Conservation (phyloP, 2,113 vertebrate species). For the Rostratula benghalensis region DNA sequence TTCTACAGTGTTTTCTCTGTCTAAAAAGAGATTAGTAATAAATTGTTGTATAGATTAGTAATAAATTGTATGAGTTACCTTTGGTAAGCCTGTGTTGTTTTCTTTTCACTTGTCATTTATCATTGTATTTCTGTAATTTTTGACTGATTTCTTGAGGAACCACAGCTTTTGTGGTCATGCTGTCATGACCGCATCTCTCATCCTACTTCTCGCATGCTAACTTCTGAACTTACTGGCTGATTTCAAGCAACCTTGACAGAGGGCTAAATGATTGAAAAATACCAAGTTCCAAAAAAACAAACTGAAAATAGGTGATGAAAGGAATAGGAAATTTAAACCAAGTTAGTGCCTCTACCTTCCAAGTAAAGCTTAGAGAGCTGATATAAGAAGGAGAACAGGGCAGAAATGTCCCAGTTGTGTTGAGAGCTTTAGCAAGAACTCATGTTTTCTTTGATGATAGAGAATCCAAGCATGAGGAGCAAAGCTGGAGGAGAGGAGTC, state of each 20-base stretch:
- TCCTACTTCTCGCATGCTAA: not conserved
- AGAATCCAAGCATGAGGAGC: not conserved
- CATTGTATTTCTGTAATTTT: not conserved
- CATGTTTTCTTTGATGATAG: not conserved
- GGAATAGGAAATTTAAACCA: not conserved
- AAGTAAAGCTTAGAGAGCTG: not conserved
- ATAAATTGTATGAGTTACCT: not conserved
- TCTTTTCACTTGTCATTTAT: not conserved
- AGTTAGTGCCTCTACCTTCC: not conserved
- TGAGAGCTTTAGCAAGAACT: not conserved
- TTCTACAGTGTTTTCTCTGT: not conserved
- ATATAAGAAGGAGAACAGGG: not conserved
- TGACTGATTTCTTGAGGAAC: not conserved
- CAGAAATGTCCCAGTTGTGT: not conserved
- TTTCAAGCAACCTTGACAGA: not conserved
- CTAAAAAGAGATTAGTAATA: not conserved
- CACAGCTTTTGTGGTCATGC: not conserved
- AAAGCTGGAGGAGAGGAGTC: not conserved
- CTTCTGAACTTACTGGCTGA: not conserved
- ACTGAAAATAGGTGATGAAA: not conserved
- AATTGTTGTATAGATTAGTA: not conserved
- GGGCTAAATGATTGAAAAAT: not conserved
- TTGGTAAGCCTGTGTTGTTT: not conserved
- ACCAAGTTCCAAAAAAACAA: not conserved
- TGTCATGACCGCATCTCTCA: not conserved